Evolutionary conservation across 2,113 vertebrate genomes (phyloP).

Genomic region (Sapajus apella): DNA sequence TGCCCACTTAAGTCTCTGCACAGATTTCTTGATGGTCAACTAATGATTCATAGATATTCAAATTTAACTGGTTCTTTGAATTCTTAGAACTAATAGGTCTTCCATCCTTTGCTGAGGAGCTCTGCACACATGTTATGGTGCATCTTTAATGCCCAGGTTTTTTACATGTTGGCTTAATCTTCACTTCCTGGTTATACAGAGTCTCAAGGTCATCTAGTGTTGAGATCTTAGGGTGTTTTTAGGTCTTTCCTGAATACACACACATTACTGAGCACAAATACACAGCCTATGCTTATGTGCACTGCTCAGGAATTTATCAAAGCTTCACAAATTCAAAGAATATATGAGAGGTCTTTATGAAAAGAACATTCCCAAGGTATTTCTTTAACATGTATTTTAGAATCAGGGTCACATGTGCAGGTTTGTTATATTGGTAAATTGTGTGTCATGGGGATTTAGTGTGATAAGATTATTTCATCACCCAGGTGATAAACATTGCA

Average conservation of each 20-base stretch:
- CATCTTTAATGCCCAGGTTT: not conserved
- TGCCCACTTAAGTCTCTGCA: not conserved
- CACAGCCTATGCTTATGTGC: not conserved
- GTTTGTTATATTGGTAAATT: too few species aligned
- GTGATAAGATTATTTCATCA: too few species aligned
- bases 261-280: not conserved
- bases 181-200: not conserved
- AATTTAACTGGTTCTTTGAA: not conserved
- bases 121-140: fast-evolving
- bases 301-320: not conserved
- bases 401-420: too few species aligned
- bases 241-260: not conserved
- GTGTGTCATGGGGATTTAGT: too few species aligned
- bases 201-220: not conserved
- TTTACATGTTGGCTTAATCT: not conserved
- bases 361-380: too few species aligned
- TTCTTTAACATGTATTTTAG: too few species aligned
- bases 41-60: not conserved
- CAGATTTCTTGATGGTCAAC: not conserved
- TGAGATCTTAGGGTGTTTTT: not conserved
- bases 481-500: too few species aligned
- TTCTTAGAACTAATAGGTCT: not conserved
- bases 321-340: not conserved
- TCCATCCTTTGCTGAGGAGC: not conserved
- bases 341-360: not conserved